A percentile compares a stretch with the other conserved stretches of the same genome.
phyloP scores from a whole-genome alignment of 2,888 invertebrate species.

The Eueremaeus valkanovi region DNA sequence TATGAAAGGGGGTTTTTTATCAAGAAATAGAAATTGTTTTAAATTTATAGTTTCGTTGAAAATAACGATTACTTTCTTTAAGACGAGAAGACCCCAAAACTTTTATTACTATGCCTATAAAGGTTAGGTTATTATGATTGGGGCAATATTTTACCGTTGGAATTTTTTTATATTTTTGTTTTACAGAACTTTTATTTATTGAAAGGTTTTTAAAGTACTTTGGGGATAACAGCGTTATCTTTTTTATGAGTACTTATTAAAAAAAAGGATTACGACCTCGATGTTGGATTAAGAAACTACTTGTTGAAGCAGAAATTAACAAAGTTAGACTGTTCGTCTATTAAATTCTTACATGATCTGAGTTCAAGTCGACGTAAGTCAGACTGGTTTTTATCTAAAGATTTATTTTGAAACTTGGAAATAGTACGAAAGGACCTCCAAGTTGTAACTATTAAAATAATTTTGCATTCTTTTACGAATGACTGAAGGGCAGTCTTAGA shows the following conservation, averaged over 20 bases:
- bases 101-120: conserved; percentile 55
- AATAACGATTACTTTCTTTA: conserved; percentile 65
- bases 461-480: conserved; percentile 11
- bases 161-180: not conserved
- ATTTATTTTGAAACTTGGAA: conserved; percentile 55
- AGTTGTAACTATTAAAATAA: not conserved
- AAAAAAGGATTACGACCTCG: conserved; percentile 76
- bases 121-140: conserved; percentile 46
- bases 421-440: conserved; percentile 72
- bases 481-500: conserved; percentile 2
- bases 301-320: conserved; percentile 64
- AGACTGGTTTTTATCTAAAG: conserved; percentile 75
- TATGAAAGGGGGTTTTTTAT: conserved; percentile 68
- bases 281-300: conserved; percentile 78
- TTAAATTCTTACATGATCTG: conserved; percentile 81
- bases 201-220: conserved; percentile 65
- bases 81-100: conserved; percentile 77
- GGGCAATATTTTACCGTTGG: conserved; percentile 41
- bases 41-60: conserved; percentile 59
- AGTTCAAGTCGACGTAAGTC: conserved; percentile 80
- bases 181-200: conserved; percentile 37
- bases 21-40: conserved; percentile 59
- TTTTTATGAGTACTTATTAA: conserved; percentile 68
- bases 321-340: conserved; percentile 62
- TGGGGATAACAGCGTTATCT: conserved; percentile 81